Conservation (phyloP, 2,797 vertebrate genomes). For the Buceros bicornis region DNA sequence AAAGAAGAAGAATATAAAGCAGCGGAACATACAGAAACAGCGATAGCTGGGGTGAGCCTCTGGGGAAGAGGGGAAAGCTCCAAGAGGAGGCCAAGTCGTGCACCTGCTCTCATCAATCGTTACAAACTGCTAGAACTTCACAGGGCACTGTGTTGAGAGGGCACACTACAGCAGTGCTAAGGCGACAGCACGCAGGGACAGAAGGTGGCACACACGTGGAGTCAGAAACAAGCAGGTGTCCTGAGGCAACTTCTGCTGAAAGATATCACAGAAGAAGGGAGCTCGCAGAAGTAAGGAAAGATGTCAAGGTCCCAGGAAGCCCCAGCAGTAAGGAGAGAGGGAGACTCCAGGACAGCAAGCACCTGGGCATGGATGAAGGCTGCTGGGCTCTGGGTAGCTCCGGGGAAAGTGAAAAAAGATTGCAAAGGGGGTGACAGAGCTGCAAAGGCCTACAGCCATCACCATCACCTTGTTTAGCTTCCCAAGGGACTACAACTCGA, state of each 20-base stretch:
- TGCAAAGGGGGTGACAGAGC: neutral
- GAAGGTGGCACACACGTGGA: neutral
- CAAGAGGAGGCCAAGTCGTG: accelerated
- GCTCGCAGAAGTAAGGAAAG: neutral
- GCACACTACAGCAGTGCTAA: neutral
- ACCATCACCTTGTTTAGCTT: neutral
- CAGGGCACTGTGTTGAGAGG: neutral
- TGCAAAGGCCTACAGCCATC: neutral
- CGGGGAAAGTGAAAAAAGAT: neutral
- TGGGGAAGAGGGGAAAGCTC: neutral
- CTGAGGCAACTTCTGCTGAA: neutral
- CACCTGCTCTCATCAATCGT: neutral
- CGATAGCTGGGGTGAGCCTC: neutral
- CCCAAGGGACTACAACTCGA: neutral
- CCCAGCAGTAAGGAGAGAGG: neutral
- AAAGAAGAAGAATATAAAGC: neutral
- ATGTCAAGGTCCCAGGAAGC: neutral
- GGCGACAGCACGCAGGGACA: neutral
- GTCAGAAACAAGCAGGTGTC: neutral
- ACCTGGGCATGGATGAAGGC: neutral
- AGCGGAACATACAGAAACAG: neutral
- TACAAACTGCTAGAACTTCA: neutral
- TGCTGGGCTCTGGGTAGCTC: neutral
- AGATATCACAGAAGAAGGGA: neutral
- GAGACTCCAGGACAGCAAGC: neutral